phyloP scores from a whole-genome alignment of 2,797 vertebrate genomes.

The Selene dorsalis region DNA sequence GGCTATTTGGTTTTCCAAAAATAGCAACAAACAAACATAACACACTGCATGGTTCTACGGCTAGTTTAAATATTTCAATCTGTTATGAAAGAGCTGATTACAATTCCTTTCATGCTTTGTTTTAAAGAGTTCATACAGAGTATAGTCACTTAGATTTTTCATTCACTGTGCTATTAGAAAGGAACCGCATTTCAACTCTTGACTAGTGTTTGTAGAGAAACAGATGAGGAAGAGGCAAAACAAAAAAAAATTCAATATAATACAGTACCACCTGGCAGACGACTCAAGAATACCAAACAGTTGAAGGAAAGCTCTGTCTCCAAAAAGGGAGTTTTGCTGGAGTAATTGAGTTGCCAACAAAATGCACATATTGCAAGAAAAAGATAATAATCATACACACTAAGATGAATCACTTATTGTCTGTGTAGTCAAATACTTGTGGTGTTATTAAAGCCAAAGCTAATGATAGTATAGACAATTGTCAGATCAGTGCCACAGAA shows the following conservation, averaged over 20 bases:
- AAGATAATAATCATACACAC: constrained; percentile 9
- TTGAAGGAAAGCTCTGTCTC: constrained; percentile 44
- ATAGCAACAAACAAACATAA: constrained; percentile 49
- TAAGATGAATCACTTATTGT: constrained; percentile 21
- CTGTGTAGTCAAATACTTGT: background rate
- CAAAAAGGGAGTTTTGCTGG: constrained; percentile 22
- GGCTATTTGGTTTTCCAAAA: constrained; percentile 37
- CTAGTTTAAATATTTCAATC: constrained; percentile 60
- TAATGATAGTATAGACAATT: background rate
- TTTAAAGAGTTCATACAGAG: constrained; percentile 60
- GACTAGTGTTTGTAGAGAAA: constrained; percentile 28
- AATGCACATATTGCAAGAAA: constrained; percentile 9
- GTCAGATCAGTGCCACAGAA: background rate
- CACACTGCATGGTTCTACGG: constrained; percentile 14
- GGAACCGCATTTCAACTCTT: constrained; percentile 26
- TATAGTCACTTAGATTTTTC: constrained; percentile 37
- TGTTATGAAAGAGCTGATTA: constrained; percentile 44
- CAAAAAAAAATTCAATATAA: constrained; percentile 7
- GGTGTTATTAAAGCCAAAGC: constrained; percentile 6
- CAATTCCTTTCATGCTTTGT: constrained; percentile 51
- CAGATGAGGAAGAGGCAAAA: background rate
- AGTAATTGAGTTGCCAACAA: constrained; percentile 37
- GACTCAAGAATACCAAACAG: constrained; percentile 39
- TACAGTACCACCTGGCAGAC: constrained; percentile 35
- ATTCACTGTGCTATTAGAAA: constrained; percentile 39